phyloP scores from a whole-genome alignment of 1,140 invertebrate genomes.

The Babylonia areolata region DNA sequence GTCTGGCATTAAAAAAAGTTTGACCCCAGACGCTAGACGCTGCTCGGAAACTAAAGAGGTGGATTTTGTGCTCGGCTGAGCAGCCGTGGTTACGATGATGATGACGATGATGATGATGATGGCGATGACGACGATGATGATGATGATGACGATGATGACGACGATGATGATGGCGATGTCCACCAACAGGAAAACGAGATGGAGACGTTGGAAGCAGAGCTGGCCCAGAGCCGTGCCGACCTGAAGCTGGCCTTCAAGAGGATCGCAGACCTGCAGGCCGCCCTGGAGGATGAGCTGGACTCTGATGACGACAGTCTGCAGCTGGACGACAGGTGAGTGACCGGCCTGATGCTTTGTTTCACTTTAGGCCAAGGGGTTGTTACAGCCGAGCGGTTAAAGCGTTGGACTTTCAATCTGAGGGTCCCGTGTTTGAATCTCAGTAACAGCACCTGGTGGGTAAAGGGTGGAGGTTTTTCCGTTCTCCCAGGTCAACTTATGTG shows the following conservation, averaged over 20 bases:
- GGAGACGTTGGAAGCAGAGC: conserved; percentile 75
- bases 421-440: no score
- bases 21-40: no score
- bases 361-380: no score
- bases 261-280: conserved; percentile 89
- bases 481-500: no score
- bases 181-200: conserved; percentile 70
- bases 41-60: no score
- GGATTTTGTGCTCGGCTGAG: no score
- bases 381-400: no score
- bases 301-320: conserved; percentile 67
- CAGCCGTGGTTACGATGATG: background rate
- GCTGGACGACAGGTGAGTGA: conserved; percentile 56
- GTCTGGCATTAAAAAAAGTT: no score
- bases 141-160: background rate
- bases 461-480: no score
- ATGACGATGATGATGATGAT: background rate
- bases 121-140: background rate
- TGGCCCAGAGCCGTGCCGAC: conserved; percentile 80
- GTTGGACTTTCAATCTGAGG: no score
- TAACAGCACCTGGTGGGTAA: no score
- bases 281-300: conserved; percentile 83
- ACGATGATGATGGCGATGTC: background rate
- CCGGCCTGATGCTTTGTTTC: no score
- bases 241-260: conserved; percentile 87